Percentiles rank a stretch among this genome's conserved stretches.
These are phyloP conservation scores for Tapera naevia DNA, from an alignment of 2,797 vertebrate genomes.

Conservation along the genomic window DNA sequence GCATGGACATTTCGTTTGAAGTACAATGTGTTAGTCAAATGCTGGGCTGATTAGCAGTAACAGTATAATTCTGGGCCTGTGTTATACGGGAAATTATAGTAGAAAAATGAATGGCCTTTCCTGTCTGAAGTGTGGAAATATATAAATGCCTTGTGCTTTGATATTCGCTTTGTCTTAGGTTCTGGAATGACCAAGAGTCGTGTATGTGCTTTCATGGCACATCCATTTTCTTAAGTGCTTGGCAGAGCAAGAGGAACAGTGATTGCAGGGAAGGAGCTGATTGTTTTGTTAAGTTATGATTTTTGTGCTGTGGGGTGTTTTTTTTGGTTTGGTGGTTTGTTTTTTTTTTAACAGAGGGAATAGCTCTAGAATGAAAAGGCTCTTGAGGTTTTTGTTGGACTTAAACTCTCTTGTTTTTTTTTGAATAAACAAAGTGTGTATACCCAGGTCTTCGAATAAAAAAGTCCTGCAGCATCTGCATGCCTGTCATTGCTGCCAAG, in stretches of 20 bases:
- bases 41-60: slow-evolving; percentile 15
- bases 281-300: background rate
- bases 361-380: background rate
- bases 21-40: background rate
- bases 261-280: background rate
- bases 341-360: background rate
- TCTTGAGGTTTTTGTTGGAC: background rate
- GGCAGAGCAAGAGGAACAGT: background rate
- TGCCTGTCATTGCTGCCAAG: background rate
- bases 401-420: background rate
- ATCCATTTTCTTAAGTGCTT: background rate
- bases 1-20: background rate
- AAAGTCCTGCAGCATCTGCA: background rate
- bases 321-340: background rate
- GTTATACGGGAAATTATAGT: background rate
- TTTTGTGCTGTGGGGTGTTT: background rate
- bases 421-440: background rate
- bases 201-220: background rate
- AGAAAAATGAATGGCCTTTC: background rate
- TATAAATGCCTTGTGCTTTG: background rate
- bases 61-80: background rate
- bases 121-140: background rate
- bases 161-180: background rate
- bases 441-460: background rate
- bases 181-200: background rate